These are phyloP conservation scores for Myodes glareolus DNA, from an alignment of 2,113 vertebrate species.

Conservation along the genomic window DNA sequence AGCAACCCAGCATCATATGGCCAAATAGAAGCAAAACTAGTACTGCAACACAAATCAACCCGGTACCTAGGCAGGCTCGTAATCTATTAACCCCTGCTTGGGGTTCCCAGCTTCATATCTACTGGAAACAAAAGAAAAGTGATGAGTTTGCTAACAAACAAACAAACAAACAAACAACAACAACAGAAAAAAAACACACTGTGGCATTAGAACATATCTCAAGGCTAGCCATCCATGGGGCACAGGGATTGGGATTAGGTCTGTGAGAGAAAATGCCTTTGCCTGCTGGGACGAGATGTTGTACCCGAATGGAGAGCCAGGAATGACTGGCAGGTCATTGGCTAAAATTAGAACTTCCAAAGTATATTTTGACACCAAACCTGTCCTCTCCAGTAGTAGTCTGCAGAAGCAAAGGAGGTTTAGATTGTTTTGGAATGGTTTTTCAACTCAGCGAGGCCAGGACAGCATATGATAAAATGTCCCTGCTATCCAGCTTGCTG, in stretches of 20 bases:
- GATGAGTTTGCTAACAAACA: background rate
- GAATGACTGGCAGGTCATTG: background rate
- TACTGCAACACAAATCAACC: background rate
- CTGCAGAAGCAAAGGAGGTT: conserved; percentile 17
- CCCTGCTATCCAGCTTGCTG: background rate
- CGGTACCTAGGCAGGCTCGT: background rate
- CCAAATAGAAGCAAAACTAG: background rate
- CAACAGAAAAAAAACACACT: background rate
- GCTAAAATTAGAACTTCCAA: background rate
- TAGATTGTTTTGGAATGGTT: background rate
- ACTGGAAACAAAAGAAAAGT: background rate
- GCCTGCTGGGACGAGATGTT: background rate
- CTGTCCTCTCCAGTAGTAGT: background rate
- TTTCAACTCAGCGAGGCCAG: background rate
- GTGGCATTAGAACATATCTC: background rate
- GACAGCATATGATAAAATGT: conserved; percentile 22
- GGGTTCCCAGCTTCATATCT: background rate
- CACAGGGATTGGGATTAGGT: background rate
- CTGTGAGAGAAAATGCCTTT: background rate
- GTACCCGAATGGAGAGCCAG: background rate
- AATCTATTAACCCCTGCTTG: background rate
- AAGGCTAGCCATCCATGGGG: no score
- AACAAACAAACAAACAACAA: background rate
- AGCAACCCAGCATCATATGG: background rate
- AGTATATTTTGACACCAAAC: background rate